These are phyloP conservation scores for Brevipalpus yothersi DNA, from an alignment of 1,140 invertebrate species.

Conservation along the genomic window DNA sequence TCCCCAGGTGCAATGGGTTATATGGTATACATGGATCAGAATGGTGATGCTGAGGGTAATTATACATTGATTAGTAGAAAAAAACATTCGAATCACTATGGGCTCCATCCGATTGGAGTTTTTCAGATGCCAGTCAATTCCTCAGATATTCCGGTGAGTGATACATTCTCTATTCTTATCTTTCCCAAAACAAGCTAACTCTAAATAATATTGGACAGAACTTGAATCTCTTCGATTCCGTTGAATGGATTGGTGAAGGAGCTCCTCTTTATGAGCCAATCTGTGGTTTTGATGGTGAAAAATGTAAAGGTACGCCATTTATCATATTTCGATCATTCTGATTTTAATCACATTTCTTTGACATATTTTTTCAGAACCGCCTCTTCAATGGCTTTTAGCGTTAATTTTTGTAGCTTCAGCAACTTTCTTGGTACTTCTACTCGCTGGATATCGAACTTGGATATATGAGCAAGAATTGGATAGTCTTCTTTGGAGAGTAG, in stretches of 20 bases:
- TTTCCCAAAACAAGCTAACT: not conserved
- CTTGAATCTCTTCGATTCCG: slow-evolving; percentile 33
- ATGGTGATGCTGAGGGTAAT: slow-evolving; percentile 84
- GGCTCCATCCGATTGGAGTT: slow-evolving; percentile 44
- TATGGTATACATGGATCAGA: slow-evolving; percentile 71
- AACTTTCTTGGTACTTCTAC: not conserved
- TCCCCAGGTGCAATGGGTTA: slow-evolving; percentile 33
- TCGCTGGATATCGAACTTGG: slow-evolving; percentile 42
- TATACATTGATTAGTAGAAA: slow-evolving; percentile 59
- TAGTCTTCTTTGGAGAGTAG: slow-evolving; percentile 79
- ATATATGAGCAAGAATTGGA: slow-evolving; percentile 82
- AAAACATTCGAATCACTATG: slow-evolving; percentile 15
- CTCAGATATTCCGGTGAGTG: slow-evolving; percentile 17
- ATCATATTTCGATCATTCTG: not conserved
- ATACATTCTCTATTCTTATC: not conserved
- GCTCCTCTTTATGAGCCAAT: slow-evolving; percentile 56
- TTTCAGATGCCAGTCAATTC: slow-evolving; percentile 23
- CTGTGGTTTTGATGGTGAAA: slow-evolving; percentile 73
- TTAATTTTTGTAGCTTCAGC: not conserved
- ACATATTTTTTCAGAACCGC: not conserved
- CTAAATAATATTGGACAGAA: slow-evolving; percentile 28
- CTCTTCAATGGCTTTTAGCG: not conserved
- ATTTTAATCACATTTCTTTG: not conserved
- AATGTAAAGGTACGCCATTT: slow-evolving; percentile 33
- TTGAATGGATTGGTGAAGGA: slow-evolving; percentile 45